phyloP scores from a whole-genome alignment of 2,797 vertebrate genomes.

The Megaceryle alcyon region DNA sequence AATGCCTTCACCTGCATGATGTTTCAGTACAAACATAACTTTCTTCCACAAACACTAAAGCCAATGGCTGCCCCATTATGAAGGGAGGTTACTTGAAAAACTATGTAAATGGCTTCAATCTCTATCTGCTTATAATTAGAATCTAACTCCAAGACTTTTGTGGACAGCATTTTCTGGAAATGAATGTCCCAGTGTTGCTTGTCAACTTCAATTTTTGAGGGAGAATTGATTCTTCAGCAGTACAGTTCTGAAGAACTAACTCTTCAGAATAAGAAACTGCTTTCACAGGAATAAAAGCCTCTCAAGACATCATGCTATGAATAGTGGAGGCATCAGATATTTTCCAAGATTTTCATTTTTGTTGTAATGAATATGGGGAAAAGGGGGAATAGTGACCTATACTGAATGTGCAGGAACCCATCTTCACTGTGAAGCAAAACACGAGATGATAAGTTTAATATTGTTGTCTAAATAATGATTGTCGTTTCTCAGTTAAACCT shows the following conservation, averaged over 20 bases:
- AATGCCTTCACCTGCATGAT: not conserved
- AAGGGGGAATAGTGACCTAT: not conserved
- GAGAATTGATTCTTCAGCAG: not conserved
- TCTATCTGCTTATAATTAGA: not conserved
- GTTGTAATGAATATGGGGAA: not conserved
- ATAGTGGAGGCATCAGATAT: not conserved
- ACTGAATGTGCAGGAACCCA: not conserved
- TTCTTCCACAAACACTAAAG: not conserved
- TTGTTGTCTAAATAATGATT: not conserved
- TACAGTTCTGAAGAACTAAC: not conserved
- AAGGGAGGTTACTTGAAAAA: not conserved
- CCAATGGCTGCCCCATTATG: accelerated
- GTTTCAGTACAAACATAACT: not conserved
- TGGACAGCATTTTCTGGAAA: not conserved
- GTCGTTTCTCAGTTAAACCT: not conserved
- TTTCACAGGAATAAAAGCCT: not conserved
- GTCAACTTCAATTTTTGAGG: not conserved
- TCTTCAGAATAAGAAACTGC: not conserved
- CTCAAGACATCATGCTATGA: not conserved
- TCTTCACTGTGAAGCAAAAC: not conserved
- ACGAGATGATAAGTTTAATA: not conserved
- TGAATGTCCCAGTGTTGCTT: not conserved
- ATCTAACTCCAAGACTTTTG: not conserved
- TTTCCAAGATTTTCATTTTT: not conserved
- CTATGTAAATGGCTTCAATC: not conserved